Conservation (phyloP, 37 sponge, comb jelly and placozoan species). For the Aplysina aerophoba region DNA sequence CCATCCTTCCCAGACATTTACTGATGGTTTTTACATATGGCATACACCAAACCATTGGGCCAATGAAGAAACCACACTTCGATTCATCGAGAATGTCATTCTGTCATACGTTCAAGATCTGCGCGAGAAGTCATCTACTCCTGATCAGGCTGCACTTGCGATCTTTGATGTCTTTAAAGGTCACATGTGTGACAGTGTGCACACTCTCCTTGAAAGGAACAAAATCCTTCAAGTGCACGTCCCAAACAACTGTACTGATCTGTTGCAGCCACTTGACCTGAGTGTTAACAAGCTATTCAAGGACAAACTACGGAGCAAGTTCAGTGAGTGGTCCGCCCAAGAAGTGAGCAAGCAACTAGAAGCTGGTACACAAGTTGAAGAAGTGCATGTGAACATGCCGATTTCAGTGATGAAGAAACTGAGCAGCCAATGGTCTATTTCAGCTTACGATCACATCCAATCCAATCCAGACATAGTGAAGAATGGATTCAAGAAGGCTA, state of each 20-base stretch:
- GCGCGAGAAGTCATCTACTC: background rate
- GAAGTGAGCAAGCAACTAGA: slow-evolving; percentile 8
- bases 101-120: slow-evolving; percentile 20
- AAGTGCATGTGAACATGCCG: slow-evolving; percentile 3
- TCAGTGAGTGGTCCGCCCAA: slow-evolving; percentile 17
- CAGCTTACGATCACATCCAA: slow-evolving; percentile 22
- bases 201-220: background rate
- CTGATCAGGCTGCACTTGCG: slow-evolving; percentile 9
- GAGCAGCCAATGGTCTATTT: slow-evolving; percentile 2
- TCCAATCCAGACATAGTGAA: background rate
- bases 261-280: slow-evolving; percentile 22
- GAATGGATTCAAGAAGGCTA: slow-evolving; percentile 21
- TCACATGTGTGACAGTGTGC: slow-evolving; percentile 14
- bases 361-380: background rate
- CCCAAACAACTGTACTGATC: slow-evolving; percentile 13
- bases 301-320: background rate
- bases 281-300: background rate
- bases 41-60: slow-evolving; percentile 38
- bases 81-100: slow-evolving; percentile 42
- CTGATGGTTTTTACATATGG: background rate
- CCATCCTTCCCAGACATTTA: background rate
- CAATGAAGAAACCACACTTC: slow-evolving; percentile 32
- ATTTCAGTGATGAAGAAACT: slow-evolving; percentile 13
- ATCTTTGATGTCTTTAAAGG: slow-evolving; percentile 41
- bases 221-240: background rate